These are phyloP conservation scores for Penelope pileata DNA, from an alignment of 2,113 vertebrate species.

Conservation along the genomic window DNA sequence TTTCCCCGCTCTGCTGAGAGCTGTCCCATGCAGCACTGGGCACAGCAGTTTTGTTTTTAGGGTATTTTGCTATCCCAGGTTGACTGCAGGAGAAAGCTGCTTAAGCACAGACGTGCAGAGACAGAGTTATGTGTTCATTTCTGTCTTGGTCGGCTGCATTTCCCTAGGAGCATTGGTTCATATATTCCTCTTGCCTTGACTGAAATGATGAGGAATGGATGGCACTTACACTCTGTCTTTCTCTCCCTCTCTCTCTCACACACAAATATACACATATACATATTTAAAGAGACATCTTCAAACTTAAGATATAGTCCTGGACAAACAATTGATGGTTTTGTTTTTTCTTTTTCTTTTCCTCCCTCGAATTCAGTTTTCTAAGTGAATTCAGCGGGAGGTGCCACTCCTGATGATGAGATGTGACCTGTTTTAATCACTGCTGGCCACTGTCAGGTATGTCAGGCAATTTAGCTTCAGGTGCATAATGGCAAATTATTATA, in stretches of 20 bases:
- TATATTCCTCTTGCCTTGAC: conserved; percentile 27
- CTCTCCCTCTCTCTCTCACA: background rate
- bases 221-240: background rate
- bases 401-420: conserved; percentile 70
- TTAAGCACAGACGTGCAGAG: background rate
- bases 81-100: background rate
- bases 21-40: fast-evolving
- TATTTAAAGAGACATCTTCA: conserved; percentile 23
- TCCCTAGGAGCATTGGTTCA: conserved; percentile 29
- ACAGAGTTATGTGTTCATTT: conserved; percentile 24
- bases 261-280: background rate
- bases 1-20: fast-evolving
- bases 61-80: background rate
- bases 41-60: background rate
- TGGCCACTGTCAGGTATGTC: conserved; percentile 71
- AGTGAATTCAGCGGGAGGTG: conserved; percentile 49
- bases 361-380: conserved; percentile 54
- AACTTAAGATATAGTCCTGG: conserved; percentile 13
- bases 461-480: conserved; percentile 76
- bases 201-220: conserved; percentile 50
- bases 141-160: conserved; percentile 10
- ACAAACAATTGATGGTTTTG: conserved; percentile 11
- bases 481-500: conserved; percentile 77
- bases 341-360: background rate
- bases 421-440: conserved; percentile 76